A percentile compares a stretch with the other conserved stretches of the same genome.
Evolutionary conservation across 2,113 vertebrate genomes (phyloP).

Genomic region (Gavialis gangeticus): DNA sequence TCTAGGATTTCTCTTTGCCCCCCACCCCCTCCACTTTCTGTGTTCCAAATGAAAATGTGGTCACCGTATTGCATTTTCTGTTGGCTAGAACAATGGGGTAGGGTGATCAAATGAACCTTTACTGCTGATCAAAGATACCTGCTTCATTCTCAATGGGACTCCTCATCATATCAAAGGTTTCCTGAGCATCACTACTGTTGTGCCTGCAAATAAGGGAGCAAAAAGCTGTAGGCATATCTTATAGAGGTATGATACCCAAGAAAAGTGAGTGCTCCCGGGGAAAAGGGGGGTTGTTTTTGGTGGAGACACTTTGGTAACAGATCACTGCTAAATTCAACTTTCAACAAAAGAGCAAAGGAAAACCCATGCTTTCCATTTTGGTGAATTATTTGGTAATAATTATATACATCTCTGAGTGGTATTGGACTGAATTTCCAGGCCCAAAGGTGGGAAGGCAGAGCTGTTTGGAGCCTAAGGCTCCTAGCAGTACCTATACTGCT

Average conservation of each 20-base stretch:
- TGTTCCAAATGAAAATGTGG: background rate
- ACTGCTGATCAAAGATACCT: background rate
- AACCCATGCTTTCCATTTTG: background rate
- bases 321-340: background rate
- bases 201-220: background rate
- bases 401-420: background rate
- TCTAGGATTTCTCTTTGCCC: background rate
- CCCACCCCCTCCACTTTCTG: background rate
- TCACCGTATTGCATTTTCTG: background rate
- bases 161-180: background rate
- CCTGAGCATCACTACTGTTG: background rate
- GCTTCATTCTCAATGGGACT: background rate
- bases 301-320: background rate
- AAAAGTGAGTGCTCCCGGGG: background rate
- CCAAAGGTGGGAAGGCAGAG: background rate
- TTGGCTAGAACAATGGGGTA: background rate
- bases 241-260: background rate
- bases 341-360: background rate
- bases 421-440: background rate
- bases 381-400: too few species aligned
- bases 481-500: background rate
- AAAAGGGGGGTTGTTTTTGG: background rate
- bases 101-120: background rate
- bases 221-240: background rate
- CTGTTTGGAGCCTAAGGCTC: background rate